A percentile compares a stretch with the other conserved stretches of the same genome.
phyloP scores from a whole-genome alignment of 2,797 vertebrate genomes.

The Tapera naevia region DNA sequence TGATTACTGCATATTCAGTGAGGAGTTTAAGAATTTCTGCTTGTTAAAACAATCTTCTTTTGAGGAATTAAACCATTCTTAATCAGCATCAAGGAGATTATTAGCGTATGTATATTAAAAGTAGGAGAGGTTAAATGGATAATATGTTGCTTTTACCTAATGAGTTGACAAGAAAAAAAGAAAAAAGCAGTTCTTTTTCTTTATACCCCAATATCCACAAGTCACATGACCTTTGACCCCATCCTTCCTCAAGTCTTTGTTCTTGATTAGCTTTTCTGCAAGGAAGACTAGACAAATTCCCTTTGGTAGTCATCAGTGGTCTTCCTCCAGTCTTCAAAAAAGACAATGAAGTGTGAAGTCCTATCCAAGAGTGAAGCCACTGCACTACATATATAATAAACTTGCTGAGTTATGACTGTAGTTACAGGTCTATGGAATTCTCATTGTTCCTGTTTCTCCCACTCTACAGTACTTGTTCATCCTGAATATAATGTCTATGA shows the following conservation, averaged over 20 bases:
- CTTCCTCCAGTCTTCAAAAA: not conserved
- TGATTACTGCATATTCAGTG: conserved; percentile 7
- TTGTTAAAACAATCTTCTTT: conserved; percentile 10
- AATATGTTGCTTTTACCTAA: not conserved
- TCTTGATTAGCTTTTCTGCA: not conserved
- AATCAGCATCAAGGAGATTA: not conserved
- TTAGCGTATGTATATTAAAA: not conserved
- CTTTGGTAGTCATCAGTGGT: not conserved
- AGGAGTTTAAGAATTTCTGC: not conserved
- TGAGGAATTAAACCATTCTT: not conserved
- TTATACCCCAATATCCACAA: not conserved
- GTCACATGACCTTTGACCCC: not conserved
- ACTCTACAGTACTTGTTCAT: rapidly evolving
- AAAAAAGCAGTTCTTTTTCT: not conserved
- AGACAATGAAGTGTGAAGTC: not conserved
- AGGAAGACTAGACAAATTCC: not conserved
- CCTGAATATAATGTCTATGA: not conserved
- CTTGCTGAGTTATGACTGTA: not conserved
- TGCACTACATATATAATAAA: not conserved
- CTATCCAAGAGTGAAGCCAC: not conserved
- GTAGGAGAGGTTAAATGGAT: not conserved
- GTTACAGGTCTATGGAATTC: not conserved
- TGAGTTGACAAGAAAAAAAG: not conserved
- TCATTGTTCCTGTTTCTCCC: not conserved
- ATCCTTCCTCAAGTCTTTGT: not conserved